Evolutionary conservation across 2,113 vertebrate species (phyloP), one percentile per base, ranked within the genome.

Genomic region (Megaptera novaeangliae): DNA sequence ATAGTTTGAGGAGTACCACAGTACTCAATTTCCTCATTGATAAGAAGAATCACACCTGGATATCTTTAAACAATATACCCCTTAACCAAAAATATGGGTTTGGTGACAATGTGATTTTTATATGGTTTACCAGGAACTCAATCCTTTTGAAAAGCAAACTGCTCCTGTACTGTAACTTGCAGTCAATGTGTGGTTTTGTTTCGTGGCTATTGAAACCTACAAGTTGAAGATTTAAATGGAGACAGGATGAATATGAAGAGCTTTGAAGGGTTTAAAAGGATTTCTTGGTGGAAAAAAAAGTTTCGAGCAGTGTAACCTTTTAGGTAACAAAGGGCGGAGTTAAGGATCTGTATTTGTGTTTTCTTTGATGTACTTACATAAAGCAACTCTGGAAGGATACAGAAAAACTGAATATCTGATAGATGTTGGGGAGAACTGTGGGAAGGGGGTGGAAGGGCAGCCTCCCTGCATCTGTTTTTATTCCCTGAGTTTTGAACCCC

Each of bases 1-100:
- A 57, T 4, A 15, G 46, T 13, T 29, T 17, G n/a, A 25, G 17
- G 61, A 39, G 18, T 0, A 0, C 15, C 10, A 2, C 0, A 4
- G 0, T 13, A 15, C 2, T 1, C 31, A 23, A 3, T 18, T 18
- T 31, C 63, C 29, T 81, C 46, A 6, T 0, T 7, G 2, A 20
- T 27, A 1, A 80, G 55, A 52, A 27, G 14, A 29, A 15, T 21
- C 7, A 5, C 25, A 41, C 21, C 27, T 75, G 25, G 23, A 9
- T 23, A 5, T 15, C 57, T 49, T 39, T 18, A n/a, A 84, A 63
- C 0, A 31, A 5, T 39, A 6, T 8, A 0, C 31, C 25, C 39
- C 39, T 39, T 18, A 3, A 10, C 66, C 44, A 66, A 13, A 41
- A 31, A 17, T 18, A 34, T 0, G 12, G 27, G 10, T 23, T 71